A percentile compares a stretch with the other conserved stretches of the same genome.
phyloP scores from a whole-genome alignment of 2,797 vertebrate species.

The Alfaro cultratus region DNA sequence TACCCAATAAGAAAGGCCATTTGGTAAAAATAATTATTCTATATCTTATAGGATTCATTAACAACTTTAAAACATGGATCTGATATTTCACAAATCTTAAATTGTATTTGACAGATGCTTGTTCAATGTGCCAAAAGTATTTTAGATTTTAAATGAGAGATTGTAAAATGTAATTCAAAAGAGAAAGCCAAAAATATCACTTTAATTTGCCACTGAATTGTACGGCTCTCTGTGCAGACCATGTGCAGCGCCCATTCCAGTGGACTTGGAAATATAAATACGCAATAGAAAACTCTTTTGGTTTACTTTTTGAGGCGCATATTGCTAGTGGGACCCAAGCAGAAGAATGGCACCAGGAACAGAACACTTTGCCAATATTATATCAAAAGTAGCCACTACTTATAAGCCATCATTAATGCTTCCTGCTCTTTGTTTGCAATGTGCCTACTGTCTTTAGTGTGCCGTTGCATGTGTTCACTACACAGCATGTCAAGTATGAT shows the following conservation, averaged over 20 bases:
- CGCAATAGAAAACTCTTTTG: neutral
- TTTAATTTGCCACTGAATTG: neutral
- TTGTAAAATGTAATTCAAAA: neutral
- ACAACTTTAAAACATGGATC: neutral
- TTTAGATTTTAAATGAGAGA: neutral
- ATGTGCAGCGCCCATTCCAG: neutral
- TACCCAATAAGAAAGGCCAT: neutral
- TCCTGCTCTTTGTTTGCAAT: neutral
- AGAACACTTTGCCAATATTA: neutral
- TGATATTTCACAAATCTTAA: neutral
- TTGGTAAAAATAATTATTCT: neutral
- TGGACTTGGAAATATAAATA: neutral
- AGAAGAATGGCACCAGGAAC: neutral
- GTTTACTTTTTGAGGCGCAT: neutral
- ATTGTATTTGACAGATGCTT: neutral
- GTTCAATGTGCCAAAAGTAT: neutral
- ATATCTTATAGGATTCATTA: neutral
- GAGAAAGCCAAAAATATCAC: neutral
- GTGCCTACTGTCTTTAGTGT: neutral
- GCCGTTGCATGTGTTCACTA: neutral
- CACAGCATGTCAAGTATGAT: neutral
- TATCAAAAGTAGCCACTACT: neutral
- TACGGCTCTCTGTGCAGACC: neutral
- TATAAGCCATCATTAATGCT: neutral
- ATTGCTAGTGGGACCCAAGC: neutral